Percentiles rank a stretch among this genome's conserved stretches.
Conservation (phyloP, 2,113 vertebrate species). For the Pituophis catenifer region DNA sequence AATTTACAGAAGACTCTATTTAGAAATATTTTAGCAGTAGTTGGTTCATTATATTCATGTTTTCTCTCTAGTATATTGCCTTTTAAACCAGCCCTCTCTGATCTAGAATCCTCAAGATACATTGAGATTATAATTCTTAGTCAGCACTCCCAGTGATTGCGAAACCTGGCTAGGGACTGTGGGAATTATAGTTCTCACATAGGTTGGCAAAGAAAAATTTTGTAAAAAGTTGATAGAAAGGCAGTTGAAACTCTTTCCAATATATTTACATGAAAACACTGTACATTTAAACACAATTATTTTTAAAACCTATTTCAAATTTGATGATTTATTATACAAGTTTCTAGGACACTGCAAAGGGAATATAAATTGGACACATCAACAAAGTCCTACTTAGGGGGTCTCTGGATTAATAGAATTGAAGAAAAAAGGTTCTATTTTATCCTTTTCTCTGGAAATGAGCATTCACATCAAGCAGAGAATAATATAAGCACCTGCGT, state of each 20-base stretch:
- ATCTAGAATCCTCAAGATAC: background rate
- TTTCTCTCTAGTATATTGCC: background rate
- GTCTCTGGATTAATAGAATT: background rate
- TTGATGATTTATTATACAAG: background rate
- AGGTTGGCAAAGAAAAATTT: background rate
- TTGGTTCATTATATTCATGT: background rate
- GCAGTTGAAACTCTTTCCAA: background rate
- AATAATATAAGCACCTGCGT: background rate
- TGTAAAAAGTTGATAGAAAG: background rate
- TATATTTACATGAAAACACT: background rate
- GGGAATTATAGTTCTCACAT: background rate
- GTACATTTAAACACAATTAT: background rate
- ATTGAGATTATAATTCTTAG: background rate
- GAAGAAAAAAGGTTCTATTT: background rate
- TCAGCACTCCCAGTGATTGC: background rate
- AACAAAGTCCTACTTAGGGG: background rate
- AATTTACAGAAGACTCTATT: conserved; percentile 12
- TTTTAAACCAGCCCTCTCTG: background rate
- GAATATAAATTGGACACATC: background rate
- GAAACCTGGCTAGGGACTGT: background rate
- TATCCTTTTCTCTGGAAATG: background rate
- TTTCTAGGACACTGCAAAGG: background rate
- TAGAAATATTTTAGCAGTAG: background rate
- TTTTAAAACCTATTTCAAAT: background rate
- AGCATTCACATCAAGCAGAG: background rate